Percentiles rank a stretch among this genome's conserved stretches.
Evolutionary conservation across 2,113 vertebrate genomes (phyloP).

Genomic region (Dryoscopus gambensis): DNA sequence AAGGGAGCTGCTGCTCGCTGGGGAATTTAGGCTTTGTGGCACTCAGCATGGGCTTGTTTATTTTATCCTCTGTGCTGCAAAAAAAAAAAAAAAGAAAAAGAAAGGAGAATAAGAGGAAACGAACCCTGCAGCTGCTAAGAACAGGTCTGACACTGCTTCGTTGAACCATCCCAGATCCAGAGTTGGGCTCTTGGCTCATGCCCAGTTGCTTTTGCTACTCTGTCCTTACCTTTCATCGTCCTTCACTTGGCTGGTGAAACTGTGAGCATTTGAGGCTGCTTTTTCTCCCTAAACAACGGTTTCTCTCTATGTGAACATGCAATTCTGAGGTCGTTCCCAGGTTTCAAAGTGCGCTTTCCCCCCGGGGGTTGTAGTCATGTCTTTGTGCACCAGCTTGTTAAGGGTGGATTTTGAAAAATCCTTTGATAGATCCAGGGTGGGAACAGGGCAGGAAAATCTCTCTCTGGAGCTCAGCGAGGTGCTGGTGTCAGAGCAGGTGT

Average conservation of each 20-base stretch:
- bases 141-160: neutral
- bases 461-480: neutral
- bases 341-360: neutral
- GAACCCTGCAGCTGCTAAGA: neutral
- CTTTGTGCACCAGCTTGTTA: neutral
- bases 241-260: neutral
- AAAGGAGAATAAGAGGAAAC: neutral
- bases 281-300: neutral
- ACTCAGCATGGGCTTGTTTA: neutral
- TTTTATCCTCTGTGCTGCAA: neutral
- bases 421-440: neutral
- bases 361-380: accelerated
- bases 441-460: neutral
- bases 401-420: neutral
- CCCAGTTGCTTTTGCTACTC: neutral
- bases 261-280: neutral
- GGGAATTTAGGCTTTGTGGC: neutral
- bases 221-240: neutral
- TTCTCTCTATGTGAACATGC: neutral
- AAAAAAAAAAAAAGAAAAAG: neutral
- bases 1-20: neutral
- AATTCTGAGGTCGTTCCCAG: neutral
- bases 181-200: neutral
- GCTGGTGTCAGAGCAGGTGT: neutral
- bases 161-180: neutral